Evolutionary conservation across 2,113 vertebrate genomes (phyloP).

Genomic region (Anser cygnoides): DNA sequence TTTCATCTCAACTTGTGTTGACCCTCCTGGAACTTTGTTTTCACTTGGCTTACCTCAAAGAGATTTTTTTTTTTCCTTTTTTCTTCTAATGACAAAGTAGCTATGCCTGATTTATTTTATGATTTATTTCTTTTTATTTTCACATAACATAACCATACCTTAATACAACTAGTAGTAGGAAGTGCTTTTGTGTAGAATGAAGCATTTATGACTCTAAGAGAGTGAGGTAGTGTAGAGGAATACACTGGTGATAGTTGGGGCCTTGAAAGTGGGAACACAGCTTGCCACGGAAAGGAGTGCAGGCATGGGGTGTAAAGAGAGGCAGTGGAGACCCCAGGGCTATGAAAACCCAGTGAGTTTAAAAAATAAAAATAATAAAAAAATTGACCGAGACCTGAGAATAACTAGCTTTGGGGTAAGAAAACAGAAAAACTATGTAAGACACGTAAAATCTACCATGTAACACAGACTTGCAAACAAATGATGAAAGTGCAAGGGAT

Average conservation of each 20-base stretch:
- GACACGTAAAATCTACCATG: not conserved
- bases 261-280: not conserved
- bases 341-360: not conserved
- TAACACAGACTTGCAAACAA: not conserved
- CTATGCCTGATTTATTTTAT: not conserved
- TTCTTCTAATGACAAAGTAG: rapidly evolving
- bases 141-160: not conserved
- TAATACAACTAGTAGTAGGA: not conserved
- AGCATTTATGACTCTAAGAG: not conserved
- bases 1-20: not conserved
- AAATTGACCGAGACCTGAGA: not conserved
- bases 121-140: not conserved
- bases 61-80: not conserved
- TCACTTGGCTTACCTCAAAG: not conserved
- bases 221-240: not conserved
- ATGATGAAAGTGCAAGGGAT: not conserved
- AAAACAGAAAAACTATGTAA: not conserved
- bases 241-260: not conserved
- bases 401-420: not conserved
- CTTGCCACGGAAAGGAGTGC: not conserved
- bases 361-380: not conserved
- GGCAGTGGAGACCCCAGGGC: not conserved
- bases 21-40: not conserved
- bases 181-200: not conserved
- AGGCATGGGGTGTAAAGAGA: not conserved